Evolutionary conservation across 1,140 invertebrate genomes (phyloP), one percentile per base, ranked within the genome.

Genomic region (Polyergus mexicanus): DNA sequence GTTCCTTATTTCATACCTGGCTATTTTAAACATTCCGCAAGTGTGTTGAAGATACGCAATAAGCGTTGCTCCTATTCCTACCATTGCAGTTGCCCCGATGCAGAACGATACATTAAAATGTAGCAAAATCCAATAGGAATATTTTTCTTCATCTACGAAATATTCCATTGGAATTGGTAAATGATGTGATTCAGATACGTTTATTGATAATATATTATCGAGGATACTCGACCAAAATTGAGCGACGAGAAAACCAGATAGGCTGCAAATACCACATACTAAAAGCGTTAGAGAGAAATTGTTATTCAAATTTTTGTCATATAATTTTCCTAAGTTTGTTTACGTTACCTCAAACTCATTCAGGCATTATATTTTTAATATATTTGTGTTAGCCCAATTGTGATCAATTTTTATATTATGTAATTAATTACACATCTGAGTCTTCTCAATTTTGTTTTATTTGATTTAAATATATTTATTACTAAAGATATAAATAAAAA

Each of bases 1-100:
- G 10, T 44, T 71, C 13, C 10, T 32, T 3, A 22, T 32, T 62
- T 44, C 32, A 1, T 77, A 66, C 75, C 41, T 77, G 19, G 38
- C 62, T 2, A 78, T 78, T 19, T n/a, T 66, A 38, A 68, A 68
- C 62, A 68, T 22, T 35, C 62, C 62, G 54, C 44, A 54, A 3
- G 8, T 51, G 11, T 66, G 2, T 5, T 51, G 1, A 35, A 51
- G 4, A 51, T 51, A 66, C 51, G n/a, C 11, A n/a, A 77, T n/a
- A 3, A 68, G 7, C 13, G 11, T 35, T 68, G 62, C 25, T 19
- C 76, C 76, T 19, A 8, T 54, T 10, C 6, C 62, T 66, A 54
- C 0, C 6, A n/a, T 1, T 41, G 10, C 2, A 41, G 6, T 13
- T 3, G 1, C 1, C 13, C 1, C 56, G 3, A 76, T 0, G 5